Conservation (phyloP, 2,113 vertebrate genomes). For the Sprattus sprattus region DNA sequence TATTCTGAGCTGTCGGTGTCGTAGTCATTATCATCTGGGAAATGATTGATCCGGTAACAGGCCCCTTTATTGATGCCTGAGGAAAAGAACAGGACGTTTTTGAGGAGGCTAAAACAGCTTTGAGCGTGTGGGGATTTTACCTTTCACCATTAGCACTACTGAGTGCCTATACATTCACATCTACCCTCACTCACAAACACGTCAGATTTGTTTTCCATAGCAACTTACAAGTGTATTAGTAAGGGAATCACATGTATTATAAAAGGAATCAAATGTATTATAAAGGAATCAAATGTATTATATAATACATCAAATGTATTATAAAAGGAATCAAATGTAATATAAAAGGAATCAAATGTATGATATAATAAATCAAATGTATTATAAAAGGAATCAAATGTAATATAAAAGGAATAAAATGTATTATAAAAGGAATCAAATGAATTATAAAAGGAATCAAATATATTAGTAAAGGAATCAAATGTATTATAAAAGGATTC, state of each 20-base stretch:
- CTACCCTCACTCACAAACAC: not conserved
- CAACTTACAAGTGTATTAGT: no score
- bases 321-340: not conserved
- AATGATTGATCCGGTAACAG: slow-evolving; percentile 98
- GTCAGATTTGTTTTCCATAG: not conserved
- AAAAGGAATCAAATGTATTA: no score
- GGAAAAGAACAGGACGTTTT: slow-evolving; percentile 31
- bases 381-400: no score
- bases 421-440: not conserved
- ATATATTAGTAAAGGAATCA: not conserved
- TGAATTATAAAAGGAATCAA: not conserved
- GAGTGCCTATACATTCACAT: not conserved
- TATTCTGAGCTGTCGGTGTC: slow-evolving; percentile 99
- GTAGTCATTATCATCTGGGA: slow-evolving; percentile 97
- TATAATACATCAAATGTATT: no score
- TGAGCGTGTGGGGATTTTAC: no score
- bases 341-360: no score
- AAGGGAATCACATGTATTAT: not conserved
- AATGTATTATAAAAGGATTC: no score
- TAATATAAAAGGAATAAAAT: not conserved
- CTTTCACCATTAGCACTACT: not conserved
- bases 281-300: not conserved
- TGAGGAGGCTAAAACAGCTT: not conserved
- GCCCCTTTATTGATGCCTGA: slow-evolving; percentile 93
- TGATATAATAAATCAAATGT: no score